Conservation (phyloP, 2,113 vertebrate species). For the Nycticryphes semicollaris region DNA sequence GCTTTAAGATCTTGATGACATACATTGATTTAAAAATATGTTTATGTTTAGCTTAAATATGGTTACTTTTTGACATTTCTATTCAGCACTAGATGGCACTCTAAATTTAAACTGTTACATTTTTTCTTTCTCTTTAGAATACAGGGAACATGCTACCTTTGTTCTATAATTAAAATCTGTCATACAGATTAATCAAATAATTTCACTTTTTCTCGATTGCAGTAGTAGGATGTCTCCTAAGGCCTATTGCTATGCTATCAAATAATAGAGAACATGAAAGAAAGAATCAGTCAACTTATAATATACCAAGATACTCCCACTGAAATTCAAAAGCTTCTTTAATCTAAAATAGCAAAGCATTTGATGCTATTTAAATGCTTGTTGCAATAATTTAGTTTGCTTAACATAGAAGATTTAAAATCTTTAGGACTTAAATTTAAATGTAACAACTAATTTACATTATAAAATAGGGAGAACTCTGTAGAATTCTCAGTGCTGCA, state of each 20-base stretch:
- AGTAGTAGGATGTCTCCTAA: background rate
- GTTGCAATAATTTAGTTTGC: background rate
- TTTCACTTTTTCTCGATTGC: background rate
- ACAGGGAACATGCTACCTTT: background rate
- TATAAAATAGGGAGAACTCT: background rate
- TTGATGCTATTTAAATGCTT: background rate
- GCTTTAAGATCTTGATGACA: background rate
- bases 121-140: background rate
- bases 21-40: background rate
- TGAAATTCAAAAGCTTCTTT: slow-evolving; percentile 21
- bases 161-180: slow-evolving; percentile 29
- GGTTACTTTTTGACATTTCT: background rate
- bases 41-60: background rate
- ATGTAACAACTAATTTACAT: background rate
- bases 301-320: background rate
- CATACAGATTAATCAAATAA: slow-evolving; percentile 26
- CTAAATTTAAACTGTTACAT: slow-evolving; percentile 53
- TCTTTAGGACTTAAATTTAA: background rate
- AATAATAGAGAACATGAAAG: slow-evolving; percentile 24
- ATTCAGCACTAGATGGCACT: slow-evolving; percentile 76
- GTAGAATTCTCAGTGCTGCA: background rate
- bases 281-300: background rate
- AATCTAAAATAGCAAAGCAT: background rate
- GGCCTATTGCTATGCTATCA: slow-evolving; percentile 9
- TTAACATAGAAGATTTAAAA: background rate